Conservation (phyloP, 2,113 vertebrate species). For the Raja brachyura region DNA sequence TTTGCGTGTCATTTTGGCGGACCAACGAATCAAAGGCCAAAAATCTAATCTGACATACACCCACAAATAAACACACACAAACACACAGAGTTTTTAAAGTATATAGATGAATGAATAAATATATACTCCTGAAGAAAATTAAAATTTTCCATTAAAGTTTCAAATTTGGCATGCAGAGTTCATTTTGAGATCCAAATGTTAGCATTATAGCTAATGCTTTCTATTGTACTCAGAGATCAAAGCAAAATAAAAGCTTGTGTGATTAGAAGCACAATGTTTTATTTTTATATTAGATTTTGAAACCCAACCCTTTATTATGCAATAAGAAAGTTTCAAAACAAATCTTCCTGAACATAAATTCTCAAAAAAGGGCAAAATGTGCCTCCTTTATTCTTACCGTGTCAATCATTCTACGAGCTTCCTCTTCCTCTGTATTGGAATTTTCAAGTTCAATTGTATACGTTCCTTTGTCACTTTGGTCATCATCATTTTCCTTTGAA, state of each 20-base stretch:
- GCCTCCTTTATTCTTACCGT: slow-evolving; percentile 63
- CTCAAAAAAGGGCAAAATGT: background rate
- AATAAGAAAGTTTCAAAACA: background rate
- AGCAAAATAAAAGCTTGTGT: background rate
- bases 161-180: background rate
- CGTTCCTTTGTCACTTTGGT: slow-evolving; percentile 90
- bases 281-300: background rate
- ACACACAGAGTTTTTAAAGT: too few relatives aligned
- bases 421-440: slow-evolving; percentile 81
- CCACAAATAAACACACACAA: too few relatives aligned
- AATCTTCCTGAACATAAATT: background rate
- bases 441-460: slow-evolving; percentile 95
- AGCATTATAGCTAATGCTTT: background rate
- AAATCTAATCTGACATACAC: too few relatives aligned
- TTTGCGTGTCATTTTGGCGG: too few relatives aligned
- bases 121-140: too few relatives aligned
- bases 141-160: background rate
- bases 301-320: background rate
- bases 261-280: background rate
- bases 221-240: background rate
- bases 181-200: background rate
- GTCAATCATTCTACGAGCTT: slow-evolving; percentile 92
- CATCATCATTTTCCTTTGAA: slow-evolving; percentile 75
- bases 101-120: too few relatives aligned
- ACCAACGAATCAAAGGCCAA: too few relatives aligned